Conservation (phyloP, 2,888 invertebrate species). For the Epinotia ramella region DNA sequence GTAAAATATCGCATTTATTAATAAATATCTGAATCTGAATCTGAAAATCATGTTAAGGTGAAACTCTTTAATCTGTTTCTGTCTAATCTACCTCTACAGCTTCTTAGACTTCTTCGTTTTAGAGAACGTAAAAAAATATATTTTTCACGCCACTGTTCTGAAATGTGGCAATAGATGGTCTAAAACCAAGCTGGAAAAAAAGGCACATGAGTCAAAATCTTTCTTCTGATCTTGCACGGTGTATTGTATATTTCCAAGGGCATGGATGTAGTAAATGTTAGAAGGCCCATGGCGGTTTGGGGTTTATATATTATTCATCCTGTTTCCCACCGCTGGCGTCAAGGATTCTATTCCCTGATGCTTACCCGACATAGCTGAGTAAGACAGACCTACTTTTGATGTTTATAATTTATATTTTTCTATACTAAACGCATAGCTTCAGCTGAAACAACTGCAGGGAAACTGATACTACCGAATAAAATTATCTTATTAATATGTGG, state of each 20-base stretch:
- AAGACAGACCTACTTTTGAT: conserved; percentile 5
- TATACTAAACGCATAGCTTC: background rate
- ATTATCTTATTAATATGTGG: background rate
- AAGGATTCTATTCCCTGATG: conserved; percentile 17
- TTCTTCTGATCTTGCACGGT: background rate
- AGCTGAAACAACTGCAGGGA: too few relatives aligned
- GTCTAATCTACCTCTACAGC: too few relatives aligned
- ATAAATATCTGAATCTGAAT: too few relatives aligned
- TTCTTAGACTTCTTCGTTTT: too few relatives aligned
- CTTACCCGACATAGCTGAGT: background rate
- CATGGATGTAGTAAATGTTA: background rate
- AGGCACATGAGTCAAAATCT: background rate
- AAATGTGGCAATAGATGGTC: too few relatives aligned
- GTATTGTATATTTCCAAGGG: background rate
- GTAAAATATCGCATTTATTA: too few relatives aligned
- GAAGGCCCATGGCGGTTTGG: background rate
- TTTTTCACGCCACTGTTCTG: too few relatives aligned
- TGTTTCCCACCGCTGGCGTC: conserved; percentile 23
- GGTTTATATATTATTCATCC: conserved; percentile 25
- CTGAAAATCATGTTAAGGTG: too few relatives aligned
- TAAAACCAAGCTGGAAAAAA: too few relatives aligned
- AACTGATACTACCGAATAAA: background rate
- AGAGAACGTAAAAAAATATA: too few relatives aligned
- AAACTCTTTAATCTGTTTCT: too few relatives aligned
- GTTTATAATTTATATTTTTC: conserved; percentile 1